phyloP scores from a whole-genome alignment of 2,888 invertebrate species.

The Brenthis ino region DNA sequence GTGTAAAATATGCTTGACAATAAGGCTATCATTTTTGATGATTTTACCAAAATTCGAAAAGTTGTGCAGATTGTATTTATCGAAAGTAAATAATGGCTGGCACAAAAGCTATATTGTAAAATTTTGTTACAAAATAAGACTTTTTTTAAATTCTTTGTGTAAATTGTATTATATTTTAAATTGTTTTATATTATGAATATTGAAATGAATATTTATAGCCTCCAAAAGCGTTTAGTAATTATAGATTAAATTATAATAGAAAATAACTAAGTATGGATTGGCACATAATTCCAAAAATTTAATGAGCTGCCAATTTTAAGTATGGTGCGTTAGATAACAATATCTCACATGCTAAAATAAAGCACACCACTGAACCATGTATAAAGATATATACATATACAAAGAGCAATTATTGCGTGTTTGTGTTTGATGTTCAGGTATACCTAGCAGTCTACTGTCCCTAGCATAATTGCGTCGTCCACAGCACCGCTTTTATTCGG shows the following conservation, averaged over 20 bases:
- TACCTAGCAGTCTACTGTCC: slow-evolving; percentile 24
- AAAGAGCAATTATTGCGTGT: slow-evolving; percentile 31
- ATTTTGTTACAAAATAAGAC: no score
- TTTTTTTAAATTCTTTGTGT: no score
- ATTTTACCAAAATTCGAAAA: no score
- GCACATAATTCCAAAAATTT: slow-evolving; percentile 14
- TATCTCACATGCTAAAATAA: neutral
- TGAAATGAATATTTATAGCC: neutral
- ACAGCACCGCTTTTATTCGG: slow-evolving; percentile 47
- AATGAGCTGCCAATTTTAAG: slow-evolving; percentile 21
- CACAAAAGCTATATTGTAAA: no score
- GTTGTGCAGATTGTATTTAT: no score
- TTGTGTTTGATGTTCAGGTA: slow-evolving; percentile 28
- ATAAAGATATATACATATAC: slow-evolving; percentile 13
- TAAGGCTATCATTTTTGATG: no score
- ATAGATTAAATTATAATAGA: neutral
- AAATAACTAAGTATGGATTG: neutral
- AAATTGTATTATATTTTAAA: no score
- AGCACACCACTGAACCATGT: slow-evolving; percentile 29
- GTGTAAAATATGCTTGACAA: no score
- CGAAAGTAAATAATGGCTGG: no score
- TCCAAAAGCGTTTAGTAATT: neutral
- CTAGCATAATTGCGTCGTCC: slow-evolving; percentile 46
- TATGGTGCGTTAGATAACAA: slow-evolving; percentile 1
- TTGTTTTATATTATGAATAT: neutral